Evolutionary conservation across 2,888 invertebrate genomes (phyloP).

Genomic region (Megastigmus dorsalis): DNA sequence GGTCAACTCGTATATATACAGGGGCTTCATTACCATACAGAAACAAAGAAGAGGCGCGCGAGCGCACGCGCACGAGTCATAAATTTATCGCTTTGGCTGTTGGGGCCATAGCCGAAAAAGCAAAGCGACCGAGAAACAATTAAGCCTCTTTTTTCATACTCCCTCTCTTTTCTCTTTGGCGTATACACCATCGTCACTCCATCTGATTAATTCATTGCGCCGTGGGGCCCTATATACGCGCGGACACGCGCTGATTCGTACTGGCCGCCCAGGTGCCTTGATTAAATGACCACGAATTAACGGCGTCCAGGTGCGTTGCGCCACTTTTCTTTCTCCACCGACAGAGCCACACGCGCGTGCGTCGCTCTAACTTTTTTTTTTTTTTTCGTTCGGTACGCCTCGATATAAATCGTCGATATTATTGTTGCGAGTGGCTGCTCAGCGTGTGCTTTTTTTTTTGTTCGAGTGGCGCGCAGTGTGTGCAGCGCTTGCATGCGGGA

Average conservation of each 20-base stretch:
- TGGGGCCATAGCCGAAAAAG: background rate
- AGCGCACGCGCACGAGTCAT: slow-evolving; percentile 13
- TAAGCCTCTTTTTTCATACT: slow-evolving; percentile 19
- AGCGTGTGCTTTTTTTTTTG: slow-evolving; percentile 33
- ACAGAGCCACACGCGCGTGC: background rate
- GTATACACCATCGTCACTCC: slow-evolving; percentile 60
- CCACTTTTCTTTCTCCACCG: background rate
- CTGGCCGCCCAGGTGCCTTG: slow-evolving; percentile 63
- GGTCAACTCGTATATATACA: too few species aligned
- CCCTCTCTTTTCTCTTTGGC: background rate
- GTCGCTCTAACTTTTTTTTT: background rate
- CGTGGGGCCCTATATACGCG: slow-evolving; percentile 58
- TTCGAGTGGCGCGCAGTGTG: too few species aligned
- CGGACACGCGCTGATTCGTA: slow-evolving; percentile 56
- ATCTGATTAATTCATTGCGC: slow-evolving; percentile 64
- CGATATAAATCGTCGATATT: slow-evolving; percentile 14
- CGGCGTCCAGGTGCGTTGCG: slow-evolving; percentile 43
- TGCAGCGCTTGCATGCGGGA: too few species aligned
- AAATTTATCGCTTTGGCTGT: slow-evolving; percentile 19
- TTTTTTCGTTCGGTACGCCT: background rate
- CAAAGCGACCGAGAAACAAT: slow-evolving; percentile 35
- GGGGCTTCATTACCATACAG: slow-evolving; percentile 35
- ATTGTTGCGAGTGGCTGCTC: background rate
- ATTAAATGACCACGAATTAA: slow-evolving; percentile 65
- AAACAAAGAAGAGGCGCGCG: background rate